Conservation (phyloP, 2,113 vertebrate genomes). For the Amia ocellicauda region DNA sequence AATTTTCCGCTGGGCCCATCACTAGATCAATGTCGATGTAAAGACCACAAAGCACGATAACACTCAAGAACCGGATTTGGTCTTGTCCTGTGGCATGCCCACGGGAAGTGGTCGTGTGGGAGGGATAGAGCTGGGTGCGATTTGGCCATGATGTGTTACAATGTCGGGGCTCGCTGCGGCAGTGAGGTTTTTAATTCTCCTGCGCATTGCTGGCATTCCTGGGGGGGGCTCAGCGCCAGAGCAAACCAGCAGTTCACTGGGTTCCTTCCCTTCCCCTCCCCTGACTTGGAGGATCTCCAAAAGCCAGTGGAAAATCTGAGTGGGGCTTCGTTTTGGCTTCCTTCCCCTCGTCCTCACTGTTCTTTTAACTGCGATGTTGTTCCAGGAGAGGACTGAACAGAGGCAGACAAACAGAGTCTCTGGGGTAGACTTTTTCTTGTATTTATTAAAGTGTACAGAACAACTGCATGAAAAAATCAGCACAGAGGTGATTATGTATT, state of each 20-base stretch:
- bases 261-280: background rate
- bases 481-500: too few species aligned
- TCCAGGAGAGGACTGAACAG: conserved; percentile 15
- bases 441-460: too few species aligned
- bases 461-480: too few species aligned
- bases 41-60: too few species aligned
- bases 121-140: background rate
- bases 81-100: too few species aligned
- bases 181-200: background rate
- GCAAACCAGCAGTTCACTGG: background rate
- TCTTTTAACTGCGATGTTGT: conserved; percentile 21
- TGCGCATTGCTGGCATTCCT: conserved; percentile 11
- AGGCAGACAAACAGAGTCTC: background rate
- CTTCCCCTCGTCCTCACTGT: conserved; percentile 17
- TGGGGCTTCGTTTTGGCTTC: conserved; percentile 12
- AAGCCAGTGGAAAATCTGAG: conserved; percentile 41
- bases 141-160: background rate
- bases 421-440: too few species aligned
- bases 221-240: background rate
- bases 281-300: conserved; percentile 11
- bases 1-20: too few species aligned
- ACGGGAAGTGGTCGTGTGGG: too few species aligned
- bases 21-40: too few species aligned
- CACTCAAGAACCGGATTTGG: too few species aligned
- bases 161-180: background rate